Conservation (phyloP, 2,113 vertebrate genomes). For the Corythornis madagascariensis region DNA sequence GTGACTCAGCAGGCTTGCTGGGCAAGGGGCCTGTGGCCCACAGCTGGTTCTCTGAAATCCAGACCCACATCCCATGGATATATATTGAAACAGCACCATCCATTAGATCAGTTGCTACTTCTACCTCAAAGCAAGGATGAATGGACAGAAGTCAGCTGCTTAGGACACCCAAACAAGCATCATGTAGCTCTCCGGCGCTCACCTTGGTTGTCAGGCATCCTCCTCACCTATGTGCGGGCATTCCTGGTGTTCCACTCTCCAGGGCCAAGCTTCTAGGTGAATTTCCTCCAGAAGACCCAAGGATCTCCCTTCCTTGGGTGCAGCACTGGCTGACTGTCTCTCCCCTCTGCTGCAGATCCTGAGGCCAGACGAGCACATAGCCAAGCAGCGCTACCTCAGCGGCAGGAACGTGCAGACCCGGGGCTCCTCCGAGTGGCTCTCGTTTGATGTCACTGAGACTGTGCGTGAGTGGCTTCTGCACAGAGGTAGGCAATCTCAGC, state of each 20-base stretch:
- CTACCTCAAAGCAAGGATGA: neutral
- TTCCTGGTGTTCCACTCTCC: neutral
- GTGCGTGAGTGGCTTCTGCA: conserved; percentile 94
- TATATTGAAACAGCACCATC: neutral
- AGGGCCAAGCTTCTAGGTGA: conserved; percentile 47
- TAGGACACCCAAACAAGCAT: neutral
- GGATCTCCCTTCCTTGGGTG: conserved; percentile 48
- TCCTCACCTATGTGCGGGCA: neutral
- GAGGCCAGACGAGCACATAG: conserved; percentile 90
- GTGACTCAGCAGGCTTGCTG: neutral
- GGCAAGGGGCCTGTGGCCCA: neutral
- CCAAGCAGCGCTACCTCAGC: conserved; percentile 94
- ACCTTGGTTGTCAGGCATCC: neutral
- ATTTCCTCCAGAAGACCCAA: conserved; percentile 63
- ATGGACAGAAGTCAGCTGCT: neutral
- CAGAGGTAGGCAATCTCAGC: conserved; percentile 82
- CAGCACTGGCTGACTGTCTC: conserved; percentile 5
- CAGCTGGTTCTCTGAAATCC: neutral
- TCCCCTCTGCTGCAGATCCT: conserved; percentile 81
- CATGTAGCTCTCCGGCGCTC: neutral
- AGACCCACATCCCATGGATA: neutral
- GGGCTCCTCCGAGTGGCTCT: conserved; percentile 91
- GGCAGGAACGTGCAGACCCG: conserved; percentile 93
- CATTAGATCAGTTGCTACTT: neutral
- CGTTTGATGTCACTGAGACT: conserved; percentile 96